Evolutionary conservation across 1,140 invertebrate species (phyloP).

Genomic region (Saccostrea echinata): DNA sequence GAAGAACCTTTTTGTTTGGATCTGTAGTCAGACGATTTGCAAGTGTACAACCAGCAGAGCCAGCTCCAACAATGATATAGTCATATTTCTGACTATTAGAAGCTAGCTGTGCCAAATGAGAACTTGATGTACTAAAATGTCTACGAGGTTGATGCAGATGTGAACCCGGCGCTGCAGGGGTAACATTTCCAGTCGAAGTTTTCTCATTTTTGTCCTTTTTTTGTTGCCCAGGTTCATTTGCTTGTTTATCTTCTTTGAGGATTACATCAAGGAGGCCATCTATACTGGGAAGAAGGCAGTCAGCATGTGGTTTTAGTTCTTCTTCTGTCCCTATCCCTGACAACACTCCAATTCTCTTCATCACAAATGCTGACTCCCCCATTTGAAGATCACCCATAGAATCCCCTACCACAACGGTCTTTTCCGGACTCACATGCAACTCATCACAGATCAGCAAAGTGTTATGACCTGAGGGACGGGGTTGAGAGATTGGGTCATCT

Average conservation of each 20-base stretch:
- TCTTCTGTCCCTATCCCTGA: constrained; percentile 69
- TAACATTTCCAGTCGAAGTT: not conserved
- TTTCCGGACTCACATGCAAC: constrained; percentile 74
- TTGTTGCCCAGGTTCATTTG: not conserved
- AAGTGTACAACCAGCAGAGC: constrained; percentile 79
- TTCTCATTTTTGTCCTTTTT: not conserved
- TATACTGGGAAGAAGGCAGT: constrained; percentile 71
- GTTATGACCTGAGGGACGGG: constrained; percentile 75
- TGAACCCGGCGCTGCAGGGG: not conserved
- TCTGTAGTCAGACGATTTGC: constrained; percentile 77
- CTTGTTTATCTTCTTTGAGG: constrained; percentile 16
- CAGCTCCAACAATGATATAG: constrained; percentile 79
- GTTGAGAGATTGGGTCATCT: constrained; percentile 77
- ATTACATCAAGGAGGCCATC: constrained; percentile 62
- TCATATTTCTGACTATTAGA: constrained; percentile 63
- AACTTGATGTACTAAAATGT: constrained; percentile 54
- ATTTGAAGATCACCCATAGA: constrained; percentile 80
- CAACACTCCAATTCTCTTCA: constrained; percentile 80
- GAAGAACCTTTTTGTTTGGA: constrained; percentile 78
- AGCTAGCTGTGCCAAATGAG: not conserved
- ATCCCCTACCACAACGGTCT: constrained; percentile 81
- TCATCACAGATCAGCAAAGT: constrained; percentile 77
- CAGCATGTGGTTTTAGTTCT: constrained; percentile 70
- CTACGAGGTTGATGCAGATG: constrained; percentile 5
- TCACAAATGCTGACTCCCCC: constrained; percentile 77